Percentiles rank a stretch among this genome's conserved stretches.
These are phyloP conservation scores for Diarsia mendica DNA, from an alignment of 2,888 invertebrate species.

Conservation along the genomic window DNA sequence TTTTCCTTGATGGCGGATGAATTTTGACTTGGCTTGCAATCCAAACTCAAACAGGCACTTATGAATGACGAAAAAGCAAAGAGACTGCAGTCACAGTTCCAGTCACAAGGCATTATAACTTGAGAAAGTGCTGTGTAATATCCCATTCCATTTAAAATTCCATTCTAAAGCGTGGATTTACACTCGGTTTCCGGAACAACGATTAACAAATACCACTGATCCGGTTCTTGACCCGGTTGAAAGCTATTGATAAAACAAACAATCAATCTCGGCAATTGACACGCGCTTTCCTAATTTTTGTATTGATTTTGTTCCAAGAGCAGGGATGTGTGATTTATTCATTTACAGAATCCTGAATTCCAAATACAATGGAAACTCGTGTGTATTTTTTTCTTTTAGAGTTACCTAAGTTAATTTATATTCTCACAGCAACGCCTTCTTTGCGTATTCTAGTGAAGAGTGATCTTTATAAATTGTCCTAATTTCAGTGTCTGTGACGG, in stretches of 20 bases:
- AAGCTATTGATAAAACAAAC: not conserved
- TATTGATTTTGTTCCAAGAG: not conserved
- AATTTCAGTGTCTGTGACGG: constrained; percentile 23
- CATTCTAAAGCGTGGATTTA: no score
- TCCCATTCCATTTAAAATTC: no score
- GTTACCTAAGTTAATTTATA: not conserved
- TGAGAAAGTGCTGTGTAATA: no score
- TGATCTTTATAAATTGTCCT: constrained; percentile 42
- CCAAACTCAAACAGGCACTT: no score
- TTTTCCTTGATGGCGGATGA: no score
- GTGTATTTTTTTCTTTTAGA: not conserved
- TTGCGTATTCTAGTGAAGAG: not conserved
- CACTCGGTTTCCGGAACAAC: not conserved
- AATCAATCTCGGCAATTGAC: not conserved
- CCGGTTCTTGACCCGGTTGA: not conserved
- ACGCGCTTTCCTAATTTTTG: not conserved
- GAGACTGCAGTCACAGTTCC: no score
- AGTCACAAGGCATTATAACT: no score
- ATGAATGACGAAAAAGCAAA: no score
- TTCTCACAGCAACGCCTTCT: constrained; percentile 12
- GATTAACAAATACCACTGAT: not conserved
- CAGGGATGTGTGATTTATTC: not conserved
- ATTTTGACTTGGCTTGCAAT: no score
- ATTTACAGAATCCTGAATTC: not conserved
- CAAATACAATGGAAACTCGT: not conserved